A percentile compares a stretch with the other conserved stretches of the same genome.
phyloP scores from a whole-genome alignment of 2,888 invertebrate genomes.

The Priocnemis perturbator region DNA sequence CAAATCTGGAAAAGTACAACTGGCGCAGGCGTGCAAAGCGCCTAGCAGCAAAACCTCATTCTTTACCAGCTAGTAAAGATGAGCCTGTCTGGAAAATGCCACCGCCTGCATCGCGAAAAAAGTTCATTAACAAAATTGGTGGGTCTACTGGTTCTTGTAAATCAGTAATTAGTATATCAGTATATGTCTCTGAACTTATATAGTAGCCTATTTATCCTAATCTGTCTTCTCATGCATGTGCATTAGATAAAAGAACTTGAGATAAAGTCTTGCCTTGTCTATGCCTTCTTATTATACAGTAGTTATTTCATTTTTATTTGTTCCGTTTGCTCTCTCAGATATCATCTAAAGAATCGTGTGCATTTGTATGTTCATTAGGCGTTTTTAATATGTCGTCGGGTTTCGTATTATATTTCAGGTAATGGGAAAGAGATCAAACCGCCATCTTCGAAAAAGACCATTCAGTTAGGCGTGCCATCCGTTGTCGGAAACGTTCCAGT shows the following conservation, averaged over 20 bases:
- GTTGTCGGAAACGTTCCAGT: conserved; percentile 65
- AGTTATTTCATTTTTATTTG: conserved; percentile 32
- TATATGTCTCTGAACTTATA: conserved; percentile 33
- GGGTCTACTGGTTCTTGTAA: conserved; percentile 49
- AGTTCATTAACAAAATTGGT: conserved; percentile 76
- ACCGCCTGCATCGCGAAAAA: conserved; percentile 70
- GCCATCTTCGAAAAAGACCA: conserved; percentile 67
- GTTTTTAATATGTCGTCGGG: conserved; percentile 13
- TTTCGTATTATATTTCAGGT: conserved; percentile 53
- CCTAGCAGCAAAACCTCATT: conserved; percentile 76
- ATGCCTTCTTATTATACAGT: conserved; percentile 37
- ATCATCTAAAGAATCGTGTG: conserved; percentile 3
- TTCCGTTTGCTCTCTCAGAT: conserved; percentile 31
- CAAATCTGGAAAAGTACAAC: conserved; percentile 81
- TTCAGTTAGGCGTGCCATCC: conserved; percentile 72
- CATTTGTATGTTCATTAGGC: neutral
- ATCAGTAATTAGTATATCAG: conserved; percentile 33
- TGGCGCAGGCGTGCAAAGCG: conserved; percentile 91
- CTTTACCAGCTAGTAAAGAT: conserved; percentile 63
- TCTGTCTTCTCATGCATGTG: conserved; percentile 48
- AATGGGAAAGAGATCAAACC: conserved; percentile 65
- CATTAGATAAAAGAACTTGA: conserved; percentile 41
- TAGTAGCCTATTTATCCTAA: conserved; percentile 42
- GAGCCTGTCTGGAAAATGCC: conserved; percentile 70
- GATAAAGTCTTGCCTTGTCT: conserved; percentile 26